phyloP scores from a whole-genome alignment of 2,888 invertebrate species.

The Brachycybe producta region DNA sequence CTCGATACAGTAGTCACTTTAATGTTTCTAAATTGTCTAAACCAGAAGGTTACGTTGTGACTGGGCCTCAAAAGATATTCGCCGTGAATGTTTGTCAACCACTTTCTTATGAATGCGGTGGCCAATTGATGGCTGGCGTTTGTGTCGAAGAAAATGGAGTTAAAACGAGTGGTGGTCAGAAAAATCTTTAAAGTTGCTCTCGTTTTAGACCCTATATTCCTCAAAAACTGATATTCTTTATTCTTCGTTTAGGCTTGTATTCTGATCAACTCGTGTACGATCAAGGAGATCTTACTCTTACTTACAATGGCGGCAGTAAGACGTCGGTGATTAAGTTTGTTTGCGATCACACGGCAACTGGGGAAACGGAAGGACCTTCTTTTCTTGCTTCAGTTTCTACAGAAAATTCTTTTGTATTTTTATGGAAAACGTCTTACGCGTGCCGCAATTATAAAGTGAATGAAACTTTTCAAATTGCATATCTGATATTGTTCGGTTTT shows the following conservation, averaged over 20 bases:
- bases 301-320: not conserved
- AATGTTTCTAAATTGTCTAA: conserved; percentile 14
- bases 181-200: too few species aligned
- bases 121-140: conserved; percentile 9
- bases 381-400: not conserved
- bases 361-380: conserved; percentile 4
- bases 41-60: conserved; percentile 1
- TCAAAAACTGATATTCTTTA: not conserved
- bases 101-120: conserved; percentile 9
- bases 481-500: not conserved
- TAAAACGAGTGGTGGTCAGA: conserved; percentile 5
- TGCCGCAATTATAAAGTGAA: conserved; percentile 1
- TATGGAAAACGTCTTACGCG: conserved; percentile 12
- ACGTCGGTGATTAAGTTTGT: not conserved
- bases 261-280: not conserved
- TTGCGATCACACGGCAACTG: conserved; percentile 3
- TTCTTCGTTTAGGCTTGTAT: not conserved
- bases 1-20: conserved; percentile 7
- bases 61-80: not conserved
- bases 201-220: too few species aligned
- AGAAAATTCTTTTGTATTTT: not conserved
- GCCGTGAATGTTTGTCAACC: conserved; percentile 9
- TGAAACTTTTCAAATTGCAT: not conserved
- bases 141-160: conserved; percentile 8
- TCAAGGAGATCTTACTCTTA: conserved; percentile 5